Evolutionary conservation across 2,113 vertebrate genomes (phyloP).

Genomic region (Chloroceryle aenea): DNA sequence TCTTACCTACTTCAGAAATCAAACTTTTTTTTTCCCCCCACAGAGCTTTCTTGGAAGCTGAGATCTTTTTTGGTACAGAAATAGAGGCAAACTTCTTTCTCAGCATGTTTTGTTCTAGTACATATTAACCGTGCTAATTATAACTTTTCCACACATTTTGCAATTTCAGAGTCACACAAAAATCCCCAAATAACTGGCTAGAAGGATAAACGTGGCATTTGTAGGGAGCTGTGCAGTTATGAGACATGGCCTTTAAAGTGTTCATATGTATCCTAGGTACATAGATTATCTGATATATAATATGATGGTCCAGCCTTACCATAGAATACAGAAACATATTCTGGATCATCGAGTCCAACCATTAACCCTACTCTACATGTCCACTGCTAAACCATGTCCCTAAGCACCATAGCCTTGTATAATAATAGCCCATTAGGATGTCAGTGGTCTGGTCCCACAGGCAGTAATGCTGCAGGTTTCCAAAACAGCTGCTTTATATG

Average conservation of each 20-base stretch:
- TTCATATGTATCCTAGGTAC: neutral
- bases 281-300: neutral
- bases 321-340: no score
- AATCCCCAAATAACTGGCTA: neutral
- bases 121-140: no score
- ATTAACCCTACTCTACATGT: no score
- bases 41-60: no score
- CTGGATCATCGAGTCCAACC: no score
- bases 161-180: neutral
- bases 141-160: no score
- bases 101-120: no score
- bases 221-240: neutral
- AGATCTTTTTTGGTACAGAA: no score
- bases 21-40: no score
- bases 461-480: neutral
- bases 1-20: no score
- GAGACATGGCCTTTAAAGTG: neutral
- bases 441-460: neutral
- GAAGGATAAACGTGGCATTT: neutral
- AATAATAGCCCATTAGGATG: neutral
- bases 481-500: neutral
- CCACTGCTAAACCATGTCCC: no score
- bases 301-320: neutral
- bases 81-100: neutral
- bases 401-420: no score